phyloP scores from a whole-genome alignment of 2,888 invertebrate species.

The Eremobia ochroleuca region DNA sequence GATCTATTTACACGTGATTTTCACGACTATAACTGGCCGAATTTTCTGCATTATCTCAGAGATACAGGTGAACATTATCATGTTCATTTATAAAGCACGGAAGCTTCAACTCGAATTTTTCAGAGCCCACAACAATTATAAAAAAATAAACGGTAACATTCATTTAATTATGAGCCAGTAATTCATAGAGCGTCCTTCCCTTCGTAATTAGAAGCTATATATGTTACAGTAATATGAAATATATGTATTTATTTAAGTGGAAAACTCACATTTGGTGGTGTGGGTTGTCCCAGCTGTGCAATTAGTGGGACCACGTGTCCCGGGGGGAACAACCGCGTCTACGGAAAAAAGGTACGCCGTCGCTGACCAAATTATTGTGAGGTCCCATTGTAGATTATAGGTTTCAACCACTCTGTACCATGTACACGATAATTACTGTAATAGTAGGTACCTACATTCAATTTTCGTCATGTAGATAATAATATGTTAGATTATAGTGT shows the following conservation, averaged over 20 bases:
- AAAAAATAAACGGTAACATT: slow-evolving; percentile 34
- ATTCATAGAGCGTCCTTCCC: slow-evolving; percentile 66
- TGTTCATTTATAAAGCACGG: background rate
- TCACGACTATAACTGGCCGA: background rate
- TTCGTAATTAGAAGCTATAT: slow-evolving; percentile 65
- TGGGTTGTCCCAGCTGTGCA: slow-evolving; percentile 89
- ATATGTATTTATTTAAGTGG: slow-evolving; percentile 83
- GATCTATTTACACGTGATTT: slow-evolving; percentile 12
- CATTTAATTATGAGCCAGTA: slow-evolving; percentile 63
- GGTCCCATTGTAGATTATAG: slow-evolving; percentile 64
- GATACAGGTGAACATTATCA: background rate
- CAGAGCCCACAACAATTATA: background rate
- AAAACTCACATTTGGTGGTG: slow-evolving; percentile 82
- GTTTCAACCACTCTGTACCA: slow-evolving; percentile 53
- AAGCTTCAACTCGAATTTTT: background rate
- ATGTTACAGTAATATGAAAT: slow-evolving; percentile 62
- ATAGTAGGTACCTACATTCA: slow-evolving; percentile 42
- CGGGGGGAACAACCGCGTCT: slow-evolving; percentile 83
- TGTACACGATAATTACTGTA: slow-evolving; percentile 41
- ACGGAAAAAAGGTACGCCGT: slow-evolving; percentile 69
- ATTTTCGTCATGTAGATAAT: slow-evolving; percentile 29
- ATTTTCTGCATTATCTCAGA: background rate
- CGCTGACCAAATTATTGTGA: slow-evolving; percentile 70
- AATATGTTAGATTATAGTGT: slow-evolving; percentile 9
- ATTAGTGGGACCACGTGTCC: slow-evolving; percentile 89